Evolutionary conservation across 2,888 invertebrate genomes (phyloP).

Genomic region (Camponotus fellah): DNA sequence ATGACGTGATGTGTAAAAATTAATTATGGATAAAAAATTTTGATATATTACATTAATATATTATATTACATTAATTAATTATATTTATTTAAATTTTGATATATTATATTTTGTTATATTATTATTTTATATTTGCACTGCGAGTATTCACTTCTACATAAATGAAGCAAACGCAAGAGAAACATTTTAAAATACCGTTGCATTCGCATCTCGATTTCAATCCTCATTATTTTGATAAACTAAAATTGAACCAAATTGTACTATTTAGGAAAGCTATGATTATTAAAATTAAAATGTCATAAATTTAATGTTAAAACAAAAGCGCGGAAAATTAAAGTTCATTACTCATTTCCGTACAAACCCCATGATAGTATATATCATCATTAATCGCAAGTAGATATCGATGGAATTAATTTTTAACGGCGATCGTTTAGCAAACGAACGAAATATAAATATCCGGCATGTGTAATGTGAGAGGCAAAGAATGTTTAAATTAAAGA

Average conservation of each 20-base stretch:
- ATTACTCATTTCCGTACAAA: conserved; percentile 21
- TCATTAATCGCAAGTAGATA: conserved; percentile 23
- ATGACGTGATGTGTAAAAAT: neutral
- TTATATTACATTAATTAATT: too few relatives aligned
- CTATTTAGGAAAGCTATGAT: neutral
- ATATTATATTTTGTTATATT: too few relatives aligned
- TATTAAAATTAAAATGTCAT: conserved; percentile 23
- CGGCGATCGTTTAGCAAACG: neutral
- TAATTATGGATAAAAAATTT: neutral
- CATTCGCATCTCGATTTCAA: neutral
- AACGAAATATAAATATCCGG: neutral
- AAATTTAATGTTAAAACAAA: conserved; percentile 33
- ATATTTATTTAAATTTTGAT: too few relatives aligned
- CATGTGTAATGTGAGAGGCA: neutral
- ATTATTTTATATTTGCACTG: neutral
- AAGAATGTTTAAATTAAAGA: neutral
- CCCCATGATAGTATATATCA: conserved; percentile 26
- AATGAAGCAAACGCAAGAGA: neutral
- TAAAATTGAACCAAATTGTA: neutral
- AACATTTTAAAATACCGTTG: neutral
- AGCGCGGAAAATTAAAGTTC: conserved; percentile 36
- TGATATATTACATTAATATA: neutral
- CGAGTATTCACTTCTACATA: neutral
- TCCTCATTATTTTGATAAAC: neutral
- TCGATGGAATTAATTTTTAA: conserved; percentile 22